These are phyloP conservation scores for Lipophrys pholis DNA, from an alignment of 2,113 vertebrate genomes.

Conservation along the genomic window DNA sequence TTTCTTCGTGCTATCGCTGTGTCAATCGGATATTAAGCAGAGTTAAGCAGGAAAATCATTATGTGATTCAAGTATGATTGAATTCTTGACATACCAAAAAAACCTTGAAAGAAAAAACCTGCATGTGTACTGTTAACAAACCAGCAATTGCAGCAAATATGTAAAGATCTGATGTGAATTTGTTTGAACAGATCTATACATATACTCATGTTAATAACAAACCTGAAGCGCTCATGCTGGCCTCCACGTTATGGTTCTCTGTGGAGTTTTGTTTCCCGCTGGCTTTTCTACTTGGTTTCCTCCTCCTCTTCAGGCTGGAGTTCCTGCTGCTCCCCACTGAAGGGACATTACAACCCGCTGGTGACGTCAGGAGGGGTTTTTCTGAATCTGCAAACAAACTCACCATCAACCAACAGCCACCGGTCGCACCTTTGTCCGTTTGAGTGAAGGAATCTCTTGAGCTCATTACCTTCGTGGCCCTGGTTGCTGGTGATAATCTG, in stretches of 20 bases:
- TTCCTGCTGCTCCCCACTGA: slow-evolving; percentile 67
- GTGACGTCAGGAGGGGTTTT: slow-evolving; percentile 33
- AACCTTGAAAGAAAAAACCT: too few relatives aligned
- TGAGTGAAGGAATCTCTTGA: neutral
- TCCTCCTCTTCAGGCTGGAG: slow-evolving; percentile 83
- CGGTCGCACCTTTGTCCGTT: neutral
- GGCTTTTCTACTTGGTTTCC: slow-evolving; percentile 62
- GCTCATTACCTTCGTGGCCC: slow-evolving; percentile 79
- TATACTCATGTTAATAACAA: too few relatives aligned
- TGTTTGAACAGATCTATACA: too few relatives aligned
- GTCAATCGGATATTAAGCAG: too few relatives aligned
- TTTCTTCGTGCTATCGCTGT: too few relatives aligned
- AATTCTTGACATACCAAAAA: too few relatives aligned
- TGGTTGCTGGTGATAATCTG: slow-evolving; percentile 92
- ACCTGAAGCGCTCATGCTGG: slow-evolving; percentile 90
- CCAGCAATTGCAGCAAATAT: too few relatives aligned
- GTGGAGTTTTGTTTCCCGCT: slow-evolving; percentile 72
- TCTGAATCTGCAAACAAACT: slow-evolving; percentile 58
- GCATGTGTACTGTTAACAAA: too few relatives aligned
- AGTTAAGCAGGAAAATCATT: too few relatives aligned
- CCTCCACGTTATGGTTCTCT: slow-evolving; percentile 85
- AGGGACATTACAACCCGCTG: slow-evolving; percentile 13
- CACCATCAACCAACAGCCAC: neutral
- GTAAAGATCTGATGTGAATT: too few relatives aligned
- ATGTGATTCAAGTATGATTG: too few relatives aligned